Percentiles rank a stretch among this genome's conserved stretches.
Evolutionary conservation across 2,797 vertebrate genomes (phyloP).

Genomic region (Argyrosomus regius): DNA sequence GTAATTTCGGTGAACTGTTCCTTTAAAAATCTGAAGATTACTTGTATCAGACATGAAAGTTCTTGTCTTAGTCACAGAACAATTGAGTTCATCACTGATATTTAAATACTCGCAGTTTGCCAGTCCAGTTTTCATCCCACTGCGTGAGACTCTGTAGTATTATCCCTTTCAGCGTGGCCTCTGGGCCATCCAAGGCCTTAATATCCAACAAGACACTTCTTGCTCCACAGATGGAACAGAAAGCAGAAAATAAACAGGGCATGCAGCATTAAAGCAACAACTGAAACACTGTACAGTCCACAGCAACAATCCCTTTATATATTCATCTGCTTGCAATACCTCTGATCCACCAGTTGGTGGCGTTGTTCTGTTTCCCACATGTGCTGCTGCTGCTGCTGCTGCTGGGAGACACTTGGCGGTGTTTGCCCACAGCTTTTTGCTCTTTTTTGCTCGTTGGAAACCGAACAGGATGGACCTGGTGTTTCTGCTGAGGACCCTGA

Average conservation of each 20-base stretch:
- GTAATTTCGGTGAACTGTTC: constrained; percentile 29
- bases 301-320: constrained; percentile 89
- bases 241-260: constrained; percentile 64
- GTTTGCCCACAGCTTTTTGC: constrained; percentile 29
- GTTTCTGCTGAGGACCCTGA: constrained; percentile 23
- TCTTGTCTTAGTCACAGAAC: constrained; percentile 30
- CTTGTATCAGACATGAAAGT: constrained; percentile 16
- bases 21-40: constrained; percentile 22
- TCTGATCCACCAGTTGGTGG: constrained; percentile 72
- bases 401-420: constrained; percentile 34
- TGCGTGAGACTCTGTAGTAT: constrained; percentile 36
- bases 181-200: constrained; percentile 79
- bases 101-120: constrained; percentile 10
- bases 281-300: constrained; percentile 80
- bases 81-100: constrained; percentile 19
- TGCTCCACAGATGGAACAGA: constrained; percentile 45
- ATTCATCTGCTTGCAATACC: constrained; percentile 86
- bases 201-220: constrained; percentile 62
- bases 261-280: constrained; percentile 72
- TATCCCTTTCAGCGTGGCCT: constrained; percentile 68
- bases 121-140: constrained; percentile 20
- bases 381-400: constrained; percentile 39
- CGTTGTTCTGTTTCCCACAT: constrained; percentile 45
- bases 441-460: constrained; percentile 23
- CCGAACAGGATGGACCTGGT: constrained; percentile 7